phyloP scores from a whole-genome alignment of 2,888 invertebrate genomes.

The Nymphalis polychloros region DNA sequence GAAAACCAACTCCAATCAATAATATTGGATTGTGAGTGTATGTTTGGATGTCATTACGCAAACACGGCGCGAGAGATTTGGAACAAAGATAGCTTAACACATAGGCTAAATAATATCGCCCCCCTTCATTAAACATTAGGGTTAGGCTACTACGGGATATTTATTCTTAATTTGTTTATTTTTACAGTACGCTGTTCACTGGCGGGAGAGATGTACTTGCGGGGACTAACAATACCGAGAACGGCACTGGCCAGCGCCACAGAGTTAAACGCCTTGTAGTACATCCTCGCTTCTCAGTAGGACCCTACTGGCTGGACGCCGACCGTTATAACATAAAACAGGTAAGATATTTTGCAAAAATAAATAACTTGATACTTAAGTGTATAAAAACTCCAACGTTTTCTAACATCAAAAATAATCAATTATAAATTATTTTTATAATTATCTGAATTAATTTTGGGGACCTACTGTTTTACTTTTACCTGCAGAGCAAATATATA shows the following conservation, averaged over 20 bases:
- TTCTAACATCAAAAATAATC: background rate
- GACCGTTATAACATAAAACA: conserved; percentile 42
- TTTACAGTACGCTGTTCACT: conserved; percentile 41
- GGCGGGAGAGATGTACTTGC: conserved; percentile 47
- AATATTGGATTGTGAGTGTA: no score
- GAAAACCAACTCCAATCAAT: no score
- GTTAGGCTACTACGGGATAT: no score
- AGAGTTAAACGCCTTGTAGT: conserved; percentile 62
- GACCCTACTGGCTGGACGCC: conserved; percentile 73
- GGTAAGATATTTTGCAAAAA: conserved; percentile 31
- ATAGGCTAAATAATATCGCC: no score
- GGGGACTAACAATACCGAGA: conserved; percentile 65
- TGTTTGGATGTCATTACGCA: no score
- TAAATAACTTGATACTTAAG: background rate
- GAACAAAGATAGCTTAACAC: no score
- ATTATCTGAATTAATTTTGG: no score
- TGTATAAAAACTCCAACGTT: no score
- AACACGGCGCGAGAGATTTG: no score
- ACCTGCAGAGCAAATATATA: background rate
- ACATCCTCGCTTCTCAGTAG: conserved; percentile 71
- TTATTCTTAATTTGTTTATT: background rate
- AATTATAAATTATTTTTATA: background rate
- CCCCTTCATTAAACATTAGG: no score
- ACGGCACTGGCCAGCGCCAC: conserved; percentile 53
- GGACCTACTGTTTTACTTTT: background rate